phyloP scores from a whole-genome alignment of 2,888 invertebrate species.

The Mesorhabditis spiculigera region DNA sequence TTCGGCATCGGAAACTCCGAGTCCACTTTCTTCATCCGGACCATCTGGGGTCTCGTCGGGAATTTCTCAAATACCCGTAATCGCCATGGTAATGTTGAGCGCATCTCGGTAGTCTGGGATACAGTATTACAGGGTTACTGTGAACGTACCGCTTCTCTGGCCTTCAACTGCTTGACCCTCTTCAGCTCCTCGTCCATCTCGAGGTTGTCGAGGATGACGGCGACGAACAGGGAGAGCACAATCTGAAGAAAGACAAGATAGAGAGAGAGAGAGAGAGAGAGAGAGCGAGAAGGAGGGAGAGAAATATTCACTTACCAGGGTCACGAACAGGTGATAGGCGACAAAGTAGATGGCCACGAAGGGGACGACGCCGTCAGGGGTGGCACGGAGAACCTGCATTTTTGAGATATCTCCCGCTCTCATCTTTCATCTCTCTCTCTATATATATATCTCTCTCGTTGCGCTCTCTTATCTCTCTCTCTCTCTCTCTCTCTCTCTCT shows the following conservation, averaged over 20 bases:
- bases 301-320: too few species aligned
- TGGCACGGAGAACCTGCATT: constrained; percentile 69
- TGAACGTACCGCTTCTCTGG: constrained; percentile 74
- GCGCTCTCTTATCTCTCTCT: too few species aligned
- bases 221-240: constrained; percentile 97
- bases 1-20: constrained; percentile 68
- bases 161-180: constrained; percentile 83
- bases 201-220: constrained; percentile 97
- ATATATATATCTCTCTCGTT: too few species aligned
- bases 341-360: constrained; percentile 96
- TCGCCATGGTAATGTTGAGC: constrained; percentile 88
- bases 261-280: too few species aligned
- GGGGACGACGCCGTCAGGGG: constrained; percentile 40
- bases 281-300: too few species aligned
- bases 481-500: too few species aligned
- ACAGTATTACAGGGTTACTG: not conserved
- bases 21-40: constrained; percentile 68
- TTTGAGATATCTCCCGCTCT: too few species aligned
- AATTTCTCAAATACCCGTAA: constrained; percentile 89
- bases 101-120: constrained; percentile 80
- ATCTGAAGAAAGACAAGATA: too few species aligned
- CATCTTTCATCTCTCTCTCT: too few species aligned
- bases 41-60: constrained; percentile 97
- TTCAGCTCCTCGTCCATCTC: constrained; percentile 99
- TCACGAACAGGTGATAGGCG: constrained; percentile 95